A percentile compares a stretch with the other conserved stretches of the same genome.
These are phyloP conservation scores for Sinocyclocheilus anshuiensis DNA, from an alignment of 2,113 vertebrate species.

Conservation along the genomic window DNA sequence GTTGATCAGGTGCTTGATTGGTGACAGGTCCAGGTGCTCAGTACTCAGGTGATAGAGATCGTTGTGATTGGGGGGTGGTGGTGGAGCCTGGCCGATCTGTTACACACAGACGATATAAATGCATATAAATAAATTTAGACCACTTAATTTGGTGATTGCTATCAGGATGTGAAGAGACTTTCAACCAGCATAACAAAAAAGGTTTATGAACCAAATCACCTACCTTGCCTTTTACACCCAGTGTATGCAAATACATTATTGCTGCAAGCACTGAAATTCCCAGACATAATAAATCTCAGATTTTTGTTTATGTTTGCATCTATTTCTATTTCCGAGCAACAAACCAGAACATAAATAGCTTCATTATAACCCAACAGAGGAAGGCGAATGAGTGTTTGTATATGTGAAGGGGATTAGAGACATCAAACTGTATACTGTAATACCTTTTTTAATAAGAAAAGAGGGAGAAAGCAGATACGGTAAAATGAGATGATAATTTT, in stretches of 20 bases:
- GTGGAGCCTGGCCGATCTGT: too few relatives aligned
- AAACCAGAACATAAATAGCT: slow-evolving; percentile 38
- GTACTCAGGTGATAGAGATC: too few relatives aligned
- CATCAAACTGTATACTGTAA: slow-evolving; percentile 8
- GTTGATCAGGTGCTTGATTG: too few relatives aligned
- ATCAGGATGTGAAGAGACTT: too few relatives aligned
- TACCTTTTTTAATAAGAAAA: slow-evolving; percentile 26
- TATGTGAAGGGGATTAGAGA: slow-evolving; percentile 9
- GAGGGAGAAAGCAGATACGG: background rate
- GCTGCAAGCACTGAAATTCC: slow-evolving; percentile 28
- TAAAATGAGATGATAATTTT: background rate
- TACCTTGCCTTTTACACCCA: background rate
- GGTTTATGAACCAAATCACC: too few relatives aligned
- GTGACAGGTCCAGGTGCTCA: too few relatives aligned
- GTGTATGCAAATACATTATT: slow-evolving; percentile 27
- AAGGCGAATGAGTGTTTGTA: slow-evolving; percentile 7
- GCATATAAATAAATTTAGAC: too few relatives aligned
- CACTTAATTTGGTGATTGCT: too few relatives aligned
- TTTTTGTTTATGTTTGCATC: slow-evolving; percentile 26
- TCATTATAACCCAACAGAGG: slow-evolving; percentile 21
- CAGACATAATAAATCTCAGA: slow-evolving; percentile 39
- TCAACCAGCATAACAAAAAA: too few relatives aligned
- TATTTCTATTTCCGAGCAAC: background rate
- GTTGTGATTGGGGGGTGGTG: too few relatives aligned
- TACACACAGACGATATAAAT: too few relatives aligned